Evolutionary conservation across 2,113 vertebrate genomes (phyloP).

Genomic region (Ariopsis seemanni): DNA sequence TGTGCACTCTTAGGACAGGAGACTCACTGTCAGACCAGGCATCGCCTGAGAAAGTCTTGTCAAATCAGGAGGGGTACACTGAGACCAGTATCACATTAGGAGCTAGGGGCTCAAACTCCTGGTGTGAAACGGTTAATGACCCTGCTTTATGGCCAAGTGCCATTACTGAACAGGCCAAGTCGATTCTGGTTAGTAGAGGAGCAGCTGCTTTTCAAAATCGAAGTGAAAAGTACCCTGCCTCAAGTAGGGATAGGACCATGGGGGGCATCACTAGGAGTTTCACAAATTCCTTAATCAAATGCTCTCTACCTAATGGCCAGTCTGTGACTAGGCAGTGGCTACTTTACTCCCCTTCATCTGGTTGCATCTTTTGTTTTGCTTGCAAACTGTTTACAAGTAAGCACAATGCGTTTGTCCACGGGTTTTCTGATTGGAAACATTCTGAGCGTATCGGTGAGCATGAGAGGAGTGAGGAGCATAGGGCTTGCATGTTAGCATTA

Average conservation of each 20-base stretch:
- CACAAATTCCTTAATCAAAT: conserved; percentile 30
- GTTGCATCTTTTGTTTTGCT: conserved; percentile 46
- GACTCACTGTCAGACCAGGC: no score
- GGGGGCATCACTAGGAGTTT: conserved; percentile 24
- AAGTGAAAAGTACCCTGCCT: conserved; percentile 42
- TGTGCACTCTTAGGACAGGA: no score
- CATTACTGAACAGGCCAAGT: conserved; percentile 26
- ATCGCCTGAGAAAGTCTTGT: no score
- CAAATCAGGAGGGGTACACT: no score
- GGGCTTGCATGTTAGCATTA: conserved; percentile 34
- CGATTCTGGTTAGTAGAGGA: conserved; percentile 37
- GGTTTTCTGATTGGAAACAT: conserved; percentile 34
- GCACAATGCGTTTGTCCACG: conserved; percentile 1
- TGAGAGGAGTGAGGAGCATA: conserved; percentile 43
- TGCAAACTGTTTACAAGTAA: conserved; percentile 47
- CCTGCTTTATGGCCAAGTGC: conserved; percentile 31
- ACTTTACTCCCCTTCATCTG: conserved; percentile 44
- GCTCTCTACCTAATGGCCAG: conserved; percentile 34
- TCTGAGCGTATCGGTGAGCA: conserved; percentile 35
- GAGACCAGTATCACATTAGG: no score
- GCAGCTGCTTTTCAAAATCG: conserved; percentile 37
- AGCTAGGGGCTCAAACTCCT: conserved; percentile 12
- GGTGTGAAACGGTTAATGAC: conserved; percentile 34
- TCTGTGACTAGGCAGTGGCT: conserved; percentile 17
- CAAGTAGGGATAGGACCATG: conserved; percentile 26